Conservation (phyloP, 1,140 invertebrate species). For the Archegozetes longisetosus region DNA sequence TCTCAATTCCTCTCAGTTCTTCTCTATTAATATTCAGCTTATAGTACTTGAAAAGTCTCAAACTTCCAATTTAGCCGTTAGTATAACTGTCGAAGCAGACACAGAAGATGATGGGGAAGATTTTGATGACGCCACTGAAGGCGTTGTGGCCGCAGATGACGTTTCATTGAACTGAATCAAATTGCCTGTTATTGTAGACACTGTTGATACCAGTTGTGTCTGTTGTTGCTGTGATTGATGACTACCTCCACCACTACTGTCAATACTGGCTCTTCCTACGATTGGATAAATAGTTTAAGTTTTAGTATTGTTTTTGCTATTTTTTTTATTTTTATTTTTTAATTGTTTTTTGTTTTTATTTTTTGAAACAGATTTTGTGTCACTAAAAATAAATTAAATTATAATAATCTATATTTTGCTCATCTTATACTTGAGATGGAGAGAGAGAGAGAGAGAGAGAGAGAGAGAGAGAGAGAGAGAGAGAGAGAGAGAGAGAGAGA, state of each 20-base stretch:
- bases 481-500: too few relatives aligned
- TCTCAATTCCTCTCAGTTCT: too few relatives aligned
- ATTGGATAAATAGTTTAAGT: too few relatives aligned
- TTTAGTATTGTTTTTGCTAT: too few relatives aligned
- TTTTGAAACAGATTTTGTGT: too few relatives aligned
- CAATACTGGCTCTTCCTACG: neutral
- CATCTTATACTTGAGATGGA: too few relatives aligned
- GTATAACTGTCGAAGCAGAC: neutral
- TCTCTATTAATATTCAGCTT: neutral
- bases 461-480: too few relatives aligned
- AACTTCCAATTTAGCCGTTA: neutral
- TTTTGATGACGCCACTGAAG: neutral
- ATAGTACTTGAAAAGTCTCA: neutral
- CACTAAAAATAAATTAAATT: too few relatives aligned
- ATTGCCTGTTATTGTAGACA: neutral
- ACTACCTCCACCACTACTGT: neutral
- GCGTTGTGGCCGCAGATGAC: neutral
- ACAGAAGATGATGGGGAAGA: neutral
- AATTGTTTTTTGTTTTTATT: too few relatives aligned
- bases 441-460: too few relatives aligned
- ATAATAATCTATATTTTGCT: too few relatives aligned
- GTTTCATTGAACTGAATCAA: neutral
- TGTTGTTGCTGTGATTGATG: neutral
- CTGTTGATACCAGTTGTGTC: neutral
- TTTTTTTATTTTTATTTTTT: too few relatives aligned